Evolutionary conservation across 1,140 invertebrate genomes (phyloP).

Genomic region (Dendrolimus kikuchii): DNA sequence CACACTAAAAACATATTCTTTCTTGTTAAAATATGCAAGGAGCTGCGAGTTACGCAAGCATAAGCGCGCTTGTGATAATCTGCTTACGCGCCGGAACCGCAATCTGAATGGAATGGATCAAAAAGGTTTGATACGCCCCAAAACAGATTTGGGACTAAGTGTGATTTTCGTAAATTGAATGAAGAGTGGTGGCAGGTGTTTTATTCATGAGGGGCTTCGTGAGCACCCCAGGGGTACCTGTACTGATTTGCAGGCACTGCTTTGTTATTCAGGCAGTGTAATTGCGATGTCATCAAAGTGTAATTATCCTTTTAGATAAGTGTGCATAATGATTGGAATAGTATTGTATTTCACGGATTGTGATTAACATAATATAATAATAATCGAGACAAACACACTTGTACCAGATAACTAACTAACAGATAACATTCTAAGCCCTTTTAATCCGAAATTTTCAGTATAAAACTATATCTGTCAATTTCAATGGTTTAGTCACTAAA

Average conservation of each 20-base stretch:
- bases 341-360: too few relatives aligned
- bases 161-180: conserved; percentile 27
- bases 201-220: conserved; percentile 24
- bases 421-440: too few relatives aligned
- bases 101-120: conserved; percentile 13
- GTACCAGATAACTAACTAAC: too few relatives aligned
- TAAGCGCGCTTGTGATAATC: conserved; percentile 22
- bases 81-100: conserved; percentile 17
- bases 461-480: too few relatives aligned
- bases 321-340: too few relatives aligned
- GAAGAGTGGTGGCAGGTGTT: conserved; percentile 21
- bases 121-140: conserved; percentile 19
- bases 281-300: too few relatives aligned
- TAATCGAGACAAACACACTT: too few relatives aligned
- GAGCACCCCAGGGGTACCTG: conserved; percentile 18
- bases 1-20: too few relatives aligned
- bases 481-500: too few relatives aligned
- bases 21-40: conserved; percentile 10
- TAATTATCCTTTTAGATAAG: too few relatives aligned
- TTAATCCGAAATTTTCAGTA: too few relatives aligned
- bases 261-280: not conserved
- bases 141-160: conserved; percentile 26
- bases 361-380: too few relatives aligned
- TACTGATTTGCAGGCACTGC: conserved; percentile 13
- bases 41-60: conserved; percentile 10